phyloP scores from a whole-genome alignment of 23 tunicate genomes.

The Phallusia fumigata region DNA sequence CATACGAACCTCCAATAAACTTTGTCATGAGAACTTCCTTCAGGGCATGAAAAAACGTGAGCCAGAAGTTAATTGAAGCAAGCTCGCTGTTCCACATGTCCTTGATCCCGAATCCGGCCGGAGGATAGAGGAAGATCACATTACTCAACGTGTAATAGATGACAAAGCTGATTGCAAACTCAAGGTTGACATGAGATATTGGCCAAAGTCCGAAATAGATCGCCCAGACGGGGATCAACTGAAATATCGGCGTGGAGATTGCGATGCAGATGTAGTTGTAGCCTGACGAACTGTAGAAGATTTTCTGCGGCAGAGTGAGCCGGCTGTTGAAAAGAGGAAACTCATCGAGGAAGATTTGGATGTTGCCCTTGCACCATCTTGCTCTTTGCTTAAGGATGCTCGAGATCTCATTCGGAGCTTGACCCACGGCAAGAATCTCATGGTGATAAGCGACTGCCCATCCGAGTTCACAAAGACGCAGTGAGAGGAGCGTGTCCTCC shows the following conservation, averaged over 20 bases:
- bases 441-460: constrained; percentile 95
- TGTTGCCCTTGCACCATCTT: constrained; percentile 90
- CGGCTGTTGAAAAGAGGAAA: constrained; percentile 82
- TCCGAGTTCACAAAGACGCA: constrained; percentile 73
- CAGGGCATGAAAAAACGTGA: constrained; percentile 69
- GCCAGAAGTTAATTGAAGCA: constrained; percentile 84
- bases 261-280: constrained; percentile 86
- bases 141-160: constrained; percentile 70
- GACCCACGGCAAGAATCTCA: constrained; percentile 87
- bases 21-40: constrained; percentile 62
- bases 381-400: constrained; percentile 72
- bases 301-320: constrained; percentile 61
- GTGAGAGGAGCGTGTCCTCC: constrained; percentile 76
- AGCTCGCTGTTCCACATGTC: constrained; percentile 92
- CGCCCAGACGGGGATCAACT: constrained; percentile 87
- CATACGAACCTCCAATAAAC: constrained; percentile 41
- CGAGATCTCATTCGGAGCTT: constrained; percentile 77
- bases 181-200: constrained; percentile 66
- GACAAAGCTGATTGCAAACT: constrained; percentile 75
- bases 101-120: constrained; percentile 76
- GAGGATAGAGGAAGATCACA: constrained; percentile 70
- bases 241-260: constrained; percentile 82
- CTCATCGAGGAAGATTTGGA: constrained; percentile 87
- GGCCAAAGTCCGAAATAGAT: constrained; percentile 92
- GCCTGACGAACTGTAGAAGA: constrained; percentile 82